These are phyloP conservation scores for Philopedon plagiatum DNA, from an alignment of 2,888 invertebrate genomes.

Conservation along the genomic window DNA sequence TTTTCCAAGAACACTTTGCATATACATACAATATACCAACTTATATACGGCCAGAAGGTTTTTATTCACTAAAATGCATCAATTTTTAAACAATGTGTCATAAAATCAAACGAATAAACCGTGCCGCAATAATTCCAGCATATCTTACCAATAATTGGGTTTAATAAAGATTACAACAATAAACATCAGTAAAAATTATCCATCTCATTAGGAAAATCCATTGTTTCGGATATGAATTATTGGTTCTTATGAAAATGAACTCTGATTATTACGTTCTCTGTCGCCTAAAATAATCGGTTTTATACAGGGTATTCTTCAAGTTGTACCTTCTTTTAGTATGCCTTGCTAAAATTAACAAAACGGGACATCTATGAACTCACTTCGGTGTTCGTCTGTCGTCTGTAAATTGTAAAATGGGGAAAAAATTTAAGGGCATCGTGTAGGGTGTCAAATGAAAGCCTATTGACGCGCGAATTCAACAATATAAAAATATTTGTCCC, in stretches of 20 bases:
- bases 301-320: too few species aligned
- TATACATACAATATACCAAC: too few species aligned
- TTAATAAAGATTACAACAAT: background rate
- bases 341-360: too few species aligned
- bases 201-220: background rate
- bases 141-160: background rate
- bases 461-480: too few species aligned
- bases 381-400: too few species aligned
- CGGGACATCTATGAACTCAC: too few species aligned
- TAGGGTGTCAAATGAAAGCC: too few species aligned
- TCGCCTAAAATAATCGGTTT: background rate
- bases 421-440: too few species aligned
- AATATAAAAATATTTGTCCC: too few species aligned
- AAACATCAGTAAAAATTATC: background rate
- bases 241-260: background rate
- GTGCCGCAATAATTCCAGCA: background rate
- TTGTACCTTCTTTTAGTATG: too few species aligned
- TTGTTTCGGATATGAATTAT: background rate
- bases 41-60: too few species aligned
- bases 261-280: background rate
- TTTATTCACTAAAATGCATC: background rate
- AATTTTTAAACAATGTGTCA: background rate
- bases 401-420: too few species aligned
- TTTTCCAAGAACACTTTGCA: conserved; percentile 21
- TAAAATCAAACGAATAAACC: background rate